Evolutionary conservation across 2,797 vertebrate species (phyloP).

Genomic region (Schizopygopsis malacanthus): DNA sequence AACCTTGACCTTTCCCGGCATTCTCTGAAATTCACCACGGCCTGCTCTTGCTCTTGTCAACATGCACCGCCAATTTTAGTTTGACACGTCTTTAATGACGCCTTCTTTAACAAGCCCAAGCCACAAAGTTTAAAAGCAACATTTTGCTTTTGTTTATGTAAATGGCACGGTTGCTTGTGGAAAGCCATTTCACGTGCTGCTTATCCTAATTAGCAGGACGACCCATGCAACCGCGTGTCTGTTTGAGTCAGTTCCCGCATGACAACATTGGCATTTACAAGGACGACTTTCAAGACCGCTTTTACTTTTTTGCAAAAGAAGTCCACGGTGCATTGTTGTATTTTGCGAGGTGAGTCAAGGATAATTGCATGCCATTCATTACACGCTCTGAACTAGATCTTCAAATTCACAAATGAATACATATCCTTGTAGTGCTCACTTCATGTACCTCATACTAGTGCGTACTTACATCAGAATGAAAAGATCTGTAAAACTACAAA

Average conservation of each 20-base stretch:
- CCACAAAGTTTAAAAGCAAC: slow-evolving; percentile 36
- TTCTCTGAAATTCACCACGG: slow-evolving; percentile 15
- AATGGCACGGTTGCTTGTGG: slow-evolving; percentile 24
- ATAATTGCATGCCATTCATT: background rate
- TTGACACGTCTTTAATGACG: slow-evolving; percentile 45
- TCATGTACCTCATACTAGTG: background rate
- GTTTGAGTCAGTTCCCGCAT: slow-evolving; percentile 24
- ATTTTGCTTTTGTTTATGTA: slow-evolving; percentile 53
- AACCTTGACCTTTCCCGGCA: slow-evolving; percentile 34
- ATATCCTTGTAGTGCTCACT: background rate
- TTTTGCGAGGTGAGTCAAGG: slow-evolving; percentile 7
- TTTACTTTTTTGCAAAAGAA: slow-evolving; percentile 12
- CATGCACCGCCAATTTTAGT: background rate
- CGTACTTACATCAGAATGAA: background rate
- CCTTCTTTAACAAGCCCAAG: slow-evolving; percentile 41
- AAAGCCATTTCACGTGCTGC: background rate
- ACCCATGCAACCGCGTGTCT: slow-evolving; percentile 29
- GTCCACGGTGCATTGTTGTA: background rate
- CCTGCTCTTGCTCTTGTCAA: slow-evolving; percentile 21
- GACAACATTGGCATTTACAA: slow-evolving; percentile 26
- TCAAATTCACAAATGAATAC: background rate
- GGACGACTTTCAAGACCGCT: background rate
- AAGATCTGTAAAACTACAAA: background rate
- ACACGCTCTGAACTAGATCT: background rate
- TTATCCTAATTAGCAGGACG: slow-evolving; percentile 40